Evolutionary conservation across 2,797 vertebrate species (phyloP).

Genomic region (Sebastiscus tertius): DNA sequence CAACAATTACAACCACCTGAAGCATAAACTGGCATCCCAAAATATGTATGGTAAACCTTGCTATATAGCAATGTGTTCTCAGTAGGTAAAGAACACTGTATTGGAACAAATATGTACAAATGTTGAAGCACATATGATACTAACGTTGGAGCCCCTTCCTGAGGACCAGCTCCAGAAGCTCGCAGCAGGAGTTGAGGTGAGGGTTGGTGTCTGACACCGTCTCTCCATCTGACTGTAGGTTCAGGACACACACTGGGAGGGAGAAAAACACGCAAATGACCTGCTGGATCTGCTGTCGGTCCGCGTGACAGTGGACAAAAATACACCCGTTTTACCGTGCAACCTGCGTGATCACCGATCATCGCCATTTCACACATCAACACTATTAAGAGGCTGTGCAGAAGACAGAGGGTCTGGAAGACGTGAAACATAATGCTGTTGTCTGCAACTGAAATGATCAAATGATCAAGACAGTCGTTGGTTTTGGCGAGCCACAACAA

Average conservation of each 20-base stretch:
- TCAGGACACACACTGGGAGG: slow-evolving; percentile 82
- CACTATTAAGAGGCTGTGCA: neutral
- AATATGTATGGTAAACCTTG: neutral
- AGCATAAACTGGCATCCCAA: neutral
- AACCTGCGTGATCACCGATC: neutral
- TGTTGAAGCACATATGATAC: slow-evolving; percentile 36
- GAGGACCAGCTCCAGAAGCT: slow-evolving; percentile 86
- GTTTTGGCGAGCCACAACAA: neutral
- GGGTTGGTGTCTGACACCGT: slow-evolving; percentile 78
- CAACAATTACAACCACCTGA: neutral
- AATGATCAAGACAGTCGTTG: too few species aligned
- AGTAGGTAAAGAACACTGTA: too few species aligned
- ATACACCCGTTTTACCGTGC: neutral
- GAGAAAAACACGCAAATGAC: neutral
- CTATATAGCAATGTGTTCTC: neutral
- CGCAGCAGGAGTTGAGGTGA: slow-evolving; percentile 81
- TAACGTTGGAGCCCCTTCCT: slow-evolving; percentile 89
- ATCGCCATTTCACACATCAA: neutral
- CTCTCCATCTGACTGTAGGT: slow-evolving; percentile 74
- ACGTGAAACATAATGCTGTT: neutral
- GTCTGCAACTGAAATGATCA: neutral
- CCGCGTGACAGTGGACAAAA: neutral
- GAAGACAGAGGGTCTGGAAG: neutral
- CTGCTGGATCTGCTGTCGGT: neutral
- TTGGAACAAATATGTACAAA: neutral